Conservation (phyloP, 2,113 vertebrate genomes). For the Gallinago paraguaiae region DNA sequence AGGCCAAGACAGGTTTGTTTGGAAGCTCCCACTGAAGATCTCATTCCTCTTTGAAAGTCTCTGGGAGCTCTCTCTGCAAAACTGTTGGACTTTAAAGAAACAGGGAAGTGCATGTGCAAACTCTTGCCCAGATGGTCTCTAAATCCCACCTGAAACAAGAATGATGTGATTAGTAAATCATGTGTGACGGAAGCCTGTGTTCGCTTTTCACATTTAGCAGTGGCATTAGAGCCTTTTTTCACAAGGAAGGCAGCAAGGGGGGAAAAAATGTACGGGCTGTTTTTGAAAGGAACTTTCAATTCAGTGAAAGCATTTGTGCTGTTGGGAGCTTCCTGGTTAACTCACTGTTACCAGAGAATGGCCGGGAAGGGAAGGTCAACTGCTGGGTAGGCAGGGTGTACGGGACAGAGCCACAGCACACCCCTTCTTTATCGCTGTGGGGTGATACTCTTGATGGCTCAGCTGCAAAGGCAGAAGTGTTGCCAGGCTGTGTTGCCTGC, state of each 20-base stretch:
- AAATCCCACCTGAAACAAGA: neutral
- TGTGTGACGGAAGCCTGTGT: neutral
- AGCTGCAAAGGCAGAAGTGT: neutral
- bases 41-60: neutral
- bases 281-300: neutral
- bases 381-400: neutral
- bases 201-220: neutral
- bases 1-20: neutral
- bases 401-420: neutral
- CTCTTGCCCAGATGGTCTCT: neutral
- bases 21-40: neutral
- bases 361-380: neutral
- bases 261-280: neutral
- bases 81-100: neutral
- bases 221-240: neutral
- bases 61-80: neutral
- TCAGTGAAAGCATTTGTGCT: neutral
- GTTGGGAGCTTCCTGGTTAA: neutral
- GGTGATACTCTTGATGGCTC: neutral
- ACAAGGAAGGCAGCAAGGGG: neutral
- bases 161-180: neutral
- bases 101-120: neutral
- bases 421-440: neutral
- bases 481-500: fast-evolving
- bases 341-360: neutral